phyloP scores from a whole-genome alignment of 2,797 vertebrate species.

The Cephalopachus bancanus region DNA sequence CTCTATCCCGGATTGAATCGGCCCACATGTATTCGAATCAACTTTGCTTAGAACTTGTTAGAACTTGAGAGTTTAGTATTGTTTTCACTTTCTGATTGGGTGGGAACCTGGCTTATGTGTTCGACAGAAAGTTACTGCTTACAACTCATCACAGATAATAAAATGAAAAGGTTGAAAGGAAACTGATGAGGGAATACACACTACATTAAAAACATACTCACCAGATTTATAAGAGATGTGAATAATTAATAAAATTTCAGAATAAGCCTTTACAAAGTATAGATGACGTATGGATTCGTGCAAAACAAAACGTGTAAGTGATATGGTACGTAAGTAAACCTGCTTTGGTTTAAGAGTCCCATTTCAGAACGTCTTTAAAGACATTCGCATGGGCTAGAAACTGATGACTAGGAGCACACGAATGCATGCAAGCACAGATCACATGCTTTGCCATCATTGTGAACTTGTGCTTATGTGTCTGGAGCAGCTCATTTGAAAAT shows the following conservation, averaged over 20 bases:
- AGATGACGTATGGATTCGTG: neutral
- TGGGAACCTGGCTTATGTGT: neutral
- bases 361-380: conserved; percentile 9
- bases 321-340: neutral
- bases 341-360: neutral
- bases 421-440: neutral
- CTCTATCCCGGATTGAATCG: neutral
- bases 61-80: neutral
- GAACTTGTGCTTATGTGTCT: neutral
- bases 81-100: neutral
- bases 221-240: conserved; percentile 34
- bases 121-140: neutral
- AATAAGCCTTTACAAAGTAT: conserved; percentile 13
- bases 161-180: neutral
- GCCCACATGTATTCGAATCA: neutral
- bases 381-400: conserved; percentile 33
- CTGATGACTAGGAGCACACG: neutral
- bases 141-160: neutral
- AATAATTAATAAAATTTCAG: conserved; percentile 21
- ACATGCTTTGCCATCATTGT: neutral
- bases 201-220: neutral
- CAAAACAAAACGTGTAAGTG: neutral
- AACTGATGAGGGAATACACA: conserved; percentile 14
- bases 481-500: conserved; percentile 31
- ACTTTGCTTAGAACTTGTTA: neutral